Evolutionary conservation across 2,888 invertebrate genomes (phyloP), one percentile per base, ranked within the genome.

Genomic region (Pyrrhia umbra): DNA sequence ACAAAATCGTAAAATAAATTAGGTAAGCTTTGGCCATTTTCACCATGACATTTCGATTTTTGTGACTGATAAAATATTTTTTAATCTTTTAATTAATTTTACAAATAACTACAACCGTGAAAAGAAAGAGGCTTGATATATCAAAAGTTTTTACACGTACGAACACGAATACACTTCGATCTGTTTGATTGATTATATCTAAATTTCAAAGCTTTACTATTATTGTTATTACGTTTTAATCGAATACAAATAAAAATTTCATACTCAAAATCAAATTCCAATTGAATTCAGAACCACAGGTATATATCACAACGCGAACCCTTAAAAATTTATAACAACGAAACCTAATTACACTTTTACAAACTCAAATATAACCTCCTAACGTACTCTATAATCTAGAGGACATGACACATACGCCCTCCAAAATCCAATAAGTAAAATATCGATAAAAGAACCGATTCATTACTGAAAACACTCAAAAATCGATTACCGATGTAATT

Each of bases 401-500:
- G 65, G 79, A 13, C 61, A 51, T 71, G 79, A 67, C 68, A 62
- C 52, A 21, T 15, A 40, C n/a, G 68, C 63, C 75, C 77, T 71
- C 64, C 39, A 71, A 66, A 54, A 58, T 37, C 27, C 63, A 68
- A 49, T 64, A 62, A 68, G 21, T 51, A 30, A 69, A 51, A 49
- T 34, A 64, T 62, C 75, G 59, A 67, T 68, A 70, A 51, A 55
- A 47, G 3, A 55, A 74, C 63, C 65, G 59, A 73, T 73, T 75
- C 21, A 59, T 65, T 67, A 80, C 64, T 55, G 61, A 71, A 70
- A 79, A 74, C 72, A 59, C 68, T 77, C 46, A 66, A 69, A 71
- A 77, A 76, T 80, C 80, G 74, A 81, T 84, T 77, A 74, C 69
- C 56, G 51, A 69, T 69, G 75, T 81, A 85, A 85, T 85, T 84